Conservation (phyloP, 2,888 invertebrate species). For the Embidobia sp. region DNA sequence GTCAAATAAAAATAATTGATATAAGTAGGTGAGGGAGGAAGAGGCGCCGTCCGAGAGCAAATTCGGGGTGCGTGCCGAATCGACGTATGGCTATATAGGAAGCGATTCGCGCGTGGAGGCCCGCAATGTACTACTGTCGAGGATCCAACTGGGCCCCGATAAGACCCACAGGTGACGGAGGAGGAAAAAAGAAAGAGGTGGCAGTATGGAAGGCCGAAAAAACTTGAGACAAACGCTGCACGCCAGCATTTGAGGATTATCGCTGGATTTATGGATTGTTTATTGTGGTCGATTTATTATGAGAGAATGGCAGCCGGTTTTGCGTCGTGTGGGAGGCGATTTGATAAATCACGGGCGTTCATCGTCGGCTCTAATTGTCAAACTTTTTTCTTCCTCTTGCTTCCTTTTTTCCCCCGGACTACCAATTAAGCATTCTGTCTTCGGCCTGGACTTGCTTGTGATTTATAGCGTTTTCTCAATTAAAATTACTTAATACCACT, state of each 20-base stretch:
- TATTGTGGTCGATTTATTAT: conserved; percentile 9
- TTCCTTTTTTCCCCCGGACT: no score
- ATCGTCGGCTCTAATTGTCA: conserved; percentile 3
- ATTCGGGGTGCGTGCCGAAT: conserved; percentile 36
- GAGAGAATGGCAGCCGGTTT: background rate
- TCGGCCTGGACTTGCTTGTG: no score
- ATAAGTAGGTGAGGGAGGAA: conserved; percentile 47
- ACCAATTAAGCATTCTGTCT: no score
- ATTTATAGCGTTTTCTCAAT: no score
- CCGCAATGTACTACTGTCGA: conserved; percentile 56
- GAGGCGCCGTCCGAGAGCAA: conserved; percentile 20
- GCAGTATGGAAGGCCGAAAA: conserved; percentile 48
- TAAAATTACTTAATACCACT: no score
- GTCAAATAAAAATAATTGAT: conserved; percentile 34
- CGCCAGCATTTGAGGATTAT: conserved; percentile 30
- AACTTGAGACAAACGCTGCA: conserved; percentile 26
- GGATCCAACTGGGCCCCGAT: conserved; percentile 56
- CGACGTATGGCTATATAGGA: conserved; percentile 35
- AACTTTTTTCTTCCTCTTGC: no score
- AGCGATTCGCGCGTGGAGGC: conserved; percentile 52
- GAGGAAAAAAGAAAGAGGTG: conserved; percentile 56
- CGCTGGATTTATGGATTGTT: conserved; percentile 28
- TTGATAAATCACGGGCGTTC: background rate
- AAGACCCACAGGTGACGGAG: conserved; percentile 51
- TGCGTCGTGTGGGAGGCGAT: conserved; percentile 1